phyloP scores from a whole-genome alignment of 2,113 vertebrate genomes.

The Daubentonia madagascariensis region DNA sequence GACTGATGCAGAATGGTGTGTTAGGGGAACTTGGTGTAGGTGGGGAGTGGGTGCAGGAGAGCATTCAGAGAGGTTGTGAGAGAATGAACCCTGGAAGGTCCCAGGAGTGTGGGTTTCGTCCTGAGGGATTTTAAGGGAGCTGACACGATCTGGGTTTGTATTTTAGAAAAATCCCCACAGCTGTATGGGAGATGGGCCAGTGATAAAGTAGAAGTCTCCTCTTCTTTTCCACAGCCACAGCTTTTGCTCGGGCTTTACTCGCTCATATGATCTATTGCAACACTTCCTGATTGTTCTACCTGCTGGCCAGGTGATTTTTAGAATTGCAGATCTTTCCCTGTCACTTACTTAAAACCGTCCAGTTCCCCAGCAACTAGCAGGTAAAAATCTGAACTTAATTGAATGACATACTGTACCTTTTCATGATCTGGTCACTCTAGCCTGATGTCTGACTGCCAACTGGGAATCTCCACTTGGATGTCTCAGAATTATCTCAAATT shows the following conservation, averaged over 20 bases:
- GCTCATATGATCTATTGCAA: not conserved
- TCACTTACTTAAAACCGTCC: not conserved
- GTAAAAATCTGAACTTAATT: not conserved
- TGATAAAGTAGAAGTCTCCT: not conserved
- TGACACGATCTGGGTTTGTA: not conserved
- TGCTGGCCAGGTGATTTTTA: not conserved
- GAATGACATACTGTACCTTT: not conserved
- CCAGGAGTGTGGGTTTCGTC: not conserved
- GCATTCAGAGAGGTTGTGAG: not conserved
- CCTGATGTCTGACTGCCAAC: not conserved
- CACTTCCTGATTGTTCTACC: not conserved
- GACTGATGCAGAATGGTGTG: not conserved
- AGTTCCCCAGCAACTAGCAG: not conserved
- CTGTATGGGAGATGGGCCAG: fast-evolving
- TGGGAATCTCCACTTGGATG: not conserved
- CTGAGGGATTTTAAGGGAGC: not conserved
- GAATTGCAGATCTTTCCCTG: not conserved
- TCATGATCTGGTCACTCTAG: not conserved
- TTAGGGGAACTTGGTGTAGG: not conserved
- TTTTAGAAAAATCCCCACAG: not conserved
- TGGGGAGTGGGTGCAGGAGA: not conserved
- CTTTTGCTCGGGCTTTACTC: not conserved
- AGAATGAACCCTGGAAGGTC: no score
- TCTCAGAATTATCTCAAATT: not conserved
- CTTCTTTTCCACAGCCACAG: not conserved